Percentiles rank a stretch among this genome's conserved stretches.
phyloP scores from a whole-genome alignment of 2,888 invertebrate species.

The Epicampocera succincta region DNA sequence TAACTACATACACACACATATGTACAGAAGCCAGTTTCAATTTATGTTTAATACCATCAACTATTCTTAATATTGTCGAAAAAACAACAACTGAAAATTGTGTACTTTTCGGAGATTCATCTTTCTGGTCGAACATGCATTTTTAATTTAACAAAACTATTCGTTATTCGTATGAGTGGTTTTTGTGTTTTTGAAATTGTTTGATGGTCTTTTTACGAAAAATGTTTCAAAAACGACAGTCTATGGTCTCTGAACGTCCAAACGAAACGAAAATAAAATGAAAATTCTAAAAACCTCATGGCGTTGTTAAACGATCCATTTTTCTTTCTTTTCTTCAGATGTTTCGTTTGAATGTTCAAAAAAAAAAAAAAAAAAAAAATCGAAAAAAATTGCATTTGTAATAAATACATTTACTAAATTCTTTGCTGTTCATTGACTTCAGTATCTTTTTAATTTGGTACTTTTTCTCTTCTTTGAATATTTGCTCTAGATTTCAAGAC shows the following conservation, averaged over 20 bases:
- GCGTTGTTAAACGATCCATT: conserved; percentile 45
- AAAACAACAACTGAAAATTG: no score
- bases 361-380: no score
- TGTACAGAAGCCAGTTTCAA: no score
- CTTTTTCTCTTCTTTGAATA: conserved; percentile 28
- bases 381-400: no score
- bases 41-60: no score
- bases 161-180: no score
- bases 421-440: conserved; percentile 46
- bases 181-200: conserved; percentile 1
- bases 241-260: conserved; percentile 1
- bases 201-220: neutral
- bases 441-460: conserved; percentile 22
- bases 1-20: no score
- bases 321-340: neutral
- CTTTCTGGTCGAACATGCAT: no score
- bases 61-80: no score
- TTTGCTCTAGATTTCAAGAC: conserved; percentile 36
- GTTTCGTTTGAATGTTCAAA: no score
- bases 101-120: no score
- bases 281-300: conserved; percentile 54
- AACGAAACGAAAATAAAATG: conserved; percentile 18
- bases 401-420: conserved; percentile 37
- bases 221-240: conserved; percentile 35
- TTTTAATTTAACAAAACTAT: no score